Conservation (phyloP, 2,797 vertebrate species). For the Odontamblyopus rebecca region DNA sequence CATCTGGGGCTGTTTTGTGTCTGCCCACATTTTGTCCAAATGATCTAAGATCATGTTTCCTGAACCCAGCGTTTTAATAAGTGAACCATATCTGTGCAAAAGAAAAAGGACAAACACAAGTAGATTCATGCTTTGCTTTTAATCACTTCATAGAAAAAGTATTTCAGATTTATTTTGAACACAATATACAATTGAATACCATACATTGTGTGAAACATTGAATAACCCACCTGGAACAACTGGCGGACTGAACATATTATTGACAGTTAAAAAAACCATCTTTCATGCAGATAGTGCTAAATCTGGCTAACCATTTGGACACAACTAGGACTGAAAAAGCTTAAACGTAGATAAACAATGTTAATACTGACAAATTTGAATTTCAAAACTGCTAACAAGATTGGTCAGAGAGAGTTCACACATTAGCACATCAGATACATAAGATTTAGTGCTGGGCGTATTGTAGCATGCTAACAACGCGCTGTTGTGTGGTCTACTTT, state of each 20-base stretch:
- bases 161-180: conserved; percentile 92
- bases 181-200: conserved; percentile 99
- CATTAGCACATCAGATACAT: conserved; percentile 88
- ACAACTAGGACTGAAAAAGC: conserved; percentile 86
- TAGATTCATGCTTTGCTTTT: conserved; percentile 95
- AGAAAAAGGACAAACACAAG: conserved; percentile 23
- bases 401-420: conserved; percentile 90
- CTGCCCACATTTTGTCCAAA: not conserved
- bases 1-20: too few relatives aligned
- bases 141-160: conserved; percentile 99
- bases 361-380: conserved; percentile 86
- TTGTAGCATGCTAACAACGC: conserved; percentile 79
- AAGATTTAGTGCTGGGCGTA: conserved; percentile 81
- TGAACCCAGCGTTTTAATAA: conserved; percentile 14
- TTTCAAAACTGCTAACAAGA: conserved; percentile 87
- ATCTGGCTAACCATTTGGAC: conserved; percentile 85
- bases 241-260: conserved; percentile 80
- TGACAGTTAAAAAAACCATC: conserved; percentile 83
- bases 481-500: conserved; percentile 58
- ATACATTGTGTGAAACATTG: conserved; percentile 96
- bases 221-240: conserved; percentile 88
- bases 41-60: not conserved
- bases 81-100: not conserved
- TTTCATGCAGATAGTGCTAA: conserved; percentile 94
- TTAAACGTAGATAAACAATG: conserved; percentile 86